These are phyloP conservation scores for Leucophenga varia DNA, from an alignment of 1,140 invertebrate genomes.

Conservation along the genomic window DNA sequence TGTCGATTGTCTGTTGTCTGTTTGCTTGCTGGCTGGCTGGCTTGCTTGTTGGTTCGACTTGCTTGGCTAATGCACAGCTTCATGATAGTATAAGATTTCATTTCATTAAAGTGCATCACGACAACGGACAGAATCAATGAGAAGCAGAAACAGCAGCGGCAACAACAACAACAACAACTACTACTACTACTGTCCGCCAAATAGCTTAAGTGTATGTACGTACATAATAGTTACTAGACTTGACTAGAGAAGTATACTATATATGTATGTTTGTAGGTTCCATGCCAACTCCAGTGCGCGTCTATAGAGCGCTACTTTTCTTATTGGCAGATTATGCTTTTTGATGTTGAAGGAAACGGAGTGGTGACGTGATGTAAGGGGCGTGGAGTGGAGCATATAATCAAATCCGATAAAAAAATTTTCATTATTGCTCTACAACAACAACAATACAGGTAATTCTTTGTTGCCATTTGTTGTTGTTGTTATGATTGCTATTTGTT, in stretches of 20 bases:
- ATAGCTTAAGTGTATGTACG: no score
- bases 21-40: conserved; percentile 14
- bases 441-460: conserved; percentile 40
- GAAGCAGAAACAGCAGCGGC: conserved; percentile 31
- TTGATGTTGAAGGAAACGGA: no score
- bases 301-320: conserved; percentile 30
- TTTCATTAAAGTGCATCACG: conserved; percentile 54
- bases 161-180: no score
- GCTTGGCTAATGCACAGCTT: conserved; percentile 15
- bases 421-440: conserved; percentile 46
- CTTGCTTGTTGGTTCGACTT: conserved; percentile 6
- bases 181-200: no score
- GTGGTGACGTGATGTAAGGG: no score
- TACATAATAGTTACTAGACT: no score
- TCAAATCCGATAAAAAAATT: conserved; percentile 53
- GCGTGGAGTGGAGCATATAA: conserved; percentile 43
- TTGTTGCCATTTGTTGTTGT: conserved; percentile 22
- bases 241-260: no score
- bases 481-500: conserved; percentile 40
- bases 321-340: conserved; percentile 54
- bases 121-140: conserved; percentile 51
- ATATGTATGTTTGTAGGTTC: no score
- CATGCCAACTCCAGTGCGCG: no score
- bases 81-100: conserved; percentile 54
- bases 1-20: conserved; percentile 14